These are phyloP conservation scores for Apis cerana DNA, from an alignment of 1,140 invertebrate genomes.

Conservation along the genomic window DNA sequence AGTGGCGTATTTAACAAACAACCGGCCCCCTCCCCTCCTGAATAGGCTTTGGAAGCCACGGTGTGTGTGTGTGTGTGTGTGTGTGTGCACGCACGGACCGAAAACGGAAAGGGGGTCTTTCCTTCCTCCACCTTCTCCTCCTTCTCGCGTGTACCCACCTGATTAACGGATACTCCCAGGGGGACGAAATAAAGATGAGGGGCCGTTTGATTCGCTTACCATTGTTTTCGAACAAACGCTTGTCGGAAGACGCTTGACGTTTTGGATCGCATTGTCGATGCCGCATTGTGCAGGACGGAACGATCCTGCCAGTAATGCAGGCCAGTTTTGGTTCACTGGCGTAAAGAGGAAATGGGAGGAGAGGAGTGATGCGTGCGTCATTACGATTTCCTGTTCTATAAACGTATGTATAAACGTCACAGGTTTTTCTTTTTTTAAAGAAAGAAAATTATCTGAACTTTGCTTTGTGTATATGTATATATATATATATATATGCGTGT, in stretches of 20 bases:
- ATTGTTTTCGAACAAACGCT: conserved; percentile 38
- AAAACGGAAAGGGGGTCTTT: background rate
- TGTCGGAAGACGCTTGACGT: background rate
- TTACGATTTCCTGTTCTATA: too few species aligned
- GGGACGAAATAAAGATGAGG: conserved; percentile 15
- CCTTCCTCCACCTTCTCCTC: background rate
- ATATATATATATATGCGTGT: too few species aligned
- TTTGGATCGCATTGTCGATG: background rate
- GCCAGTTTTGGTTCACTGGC: background rate
- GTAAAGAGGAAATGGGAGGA: background rate
- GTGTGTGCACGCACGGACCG: conserved; percentile 24
- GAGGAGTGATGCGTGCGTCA: background rate
- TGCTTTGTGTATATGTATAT: too few species aligned
- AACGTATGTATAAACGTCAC: too few species aligned
- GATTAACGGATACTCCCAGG: conserved; percentile 53
- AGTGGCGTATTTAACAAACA: conserved; percentile 75
- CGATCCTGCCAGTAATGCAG: too few species aligned
- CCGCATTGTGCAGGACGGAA: background rate
- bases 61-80: conserved; percentile 25
- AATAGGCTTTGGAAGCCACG: conserved; percentile 17
- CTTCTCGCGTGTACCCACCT: conserved; percentile 38
- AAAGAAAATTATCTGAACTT: too few species aligned
- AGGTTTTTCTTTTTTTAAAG: too few species aligned
- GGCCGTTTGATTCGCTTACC: conserved; percentile 38
- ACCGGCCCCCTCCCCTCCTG: conserved; percentile 43